Conservation (phyloP, 1,140 invertebrate species). For the Diabrotica undecimpunctata region DNA sequence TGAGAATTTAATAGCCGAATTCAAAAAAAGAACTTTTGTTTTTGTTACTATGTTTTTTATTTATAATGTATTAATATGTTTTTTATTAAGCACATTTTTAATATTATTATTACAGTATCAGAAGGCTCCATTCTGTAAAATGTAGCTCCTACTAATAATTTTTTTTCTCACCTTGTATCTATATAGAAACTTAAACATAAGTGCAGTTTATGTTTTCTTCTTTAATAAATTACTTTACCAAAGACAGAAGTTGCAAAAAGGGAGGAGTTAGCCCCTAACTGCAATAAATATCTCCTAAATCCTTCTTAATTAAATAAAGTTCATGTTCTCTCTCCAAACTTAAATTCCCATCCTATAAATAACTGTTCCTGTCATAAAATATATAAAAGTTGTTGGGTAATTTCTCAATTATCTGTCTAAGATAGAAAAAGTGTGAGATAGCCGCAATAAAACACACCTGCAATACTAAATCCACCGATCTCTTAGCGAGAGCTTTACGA, state of each 20-base stretch:
- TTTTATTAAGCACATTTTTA: too few relatives aligned
- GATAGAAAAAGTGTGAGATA: conserved; percentile 21
- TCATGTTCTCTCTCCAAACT: conserved; percentile 4
- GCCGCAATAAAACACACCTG: conserved; percentile 18
- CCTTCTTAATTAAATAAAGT: not conserved
- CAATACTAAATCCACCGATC: conserved; percentile 16
- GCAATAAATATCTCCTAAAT: not conserved
- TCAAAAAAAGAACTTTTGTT: too few relatives aligned
- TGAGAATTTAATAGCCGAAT: too few relatives aligned
- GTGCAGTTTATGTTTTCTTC: too few relatives aligned
- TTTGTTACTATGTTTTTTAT: too few relatives aligned
- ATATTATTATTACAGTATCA: too few relatives aligned
- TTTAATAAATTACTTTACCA: too few relatives aligned
- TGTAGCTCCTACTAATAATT: too few relatives aligned
- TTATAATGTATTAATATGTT: too few relatives aligned
- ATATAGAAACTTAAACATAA: too few relatives aligned
- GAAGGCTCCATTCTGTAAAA: too few relatives aligned
- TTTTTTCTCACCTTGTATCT: too few relatives aligned
- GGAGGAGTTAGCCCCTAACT: not conserved
- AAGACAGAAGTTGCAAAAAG: not conserved
- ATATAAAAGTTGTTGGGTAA: conserved; percentile 21
- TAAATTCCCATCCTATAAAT: conserved; percentile 18
- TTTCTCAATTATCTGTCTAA: conserved; percentile 20
- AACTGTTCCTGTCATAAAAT: conserved; percentile 14
- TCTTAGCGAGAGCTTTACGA: conserved; percentile 11